phyloP scores from a whole-genome alignment of 64 coral and sea anemone genomes.

The Dendronephthya gigantea region DNA sequence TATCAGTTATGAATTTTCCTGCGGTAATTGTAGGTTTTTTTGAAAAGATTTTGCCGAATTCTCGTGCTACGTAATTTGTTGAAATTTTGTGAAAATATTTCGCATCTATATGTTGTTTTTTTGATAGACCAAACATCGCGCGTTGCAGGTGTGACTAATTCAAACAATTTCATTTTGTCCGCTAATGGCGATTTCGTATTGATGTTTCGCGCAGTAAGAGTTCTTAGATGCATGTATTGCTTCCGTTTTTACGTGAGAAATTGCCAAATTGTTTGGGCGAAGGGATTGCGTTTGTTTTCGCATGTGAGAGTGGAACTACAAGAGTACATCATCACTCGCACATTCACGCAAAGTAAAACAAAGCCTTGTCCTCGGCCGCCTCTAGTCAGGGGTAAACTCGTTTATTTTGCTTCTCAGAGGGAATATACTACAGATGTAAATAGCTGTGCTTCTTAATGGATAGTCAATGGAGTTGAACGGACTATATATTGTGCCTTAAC shows the following conservation, averaged over 20 bases:
- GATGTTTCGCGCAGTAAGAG: not conserved
- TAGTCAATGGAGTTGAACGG: not conserved
- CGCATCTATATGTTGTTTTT: not conserved
- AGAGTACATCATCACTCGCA: not conserved
- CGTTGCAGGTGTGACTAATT: not conserved
- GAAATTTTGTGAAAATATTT: not conserved
- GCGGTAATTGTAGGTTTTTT: not conserved
- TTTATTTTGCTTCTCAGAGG: not conserved
- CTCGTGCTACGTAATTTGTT: not conserved
- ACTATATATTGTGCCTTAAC: not conserved
- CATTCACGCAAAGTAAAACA: conserved; percentile 7
- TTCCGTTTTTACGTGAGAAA: not conserved
- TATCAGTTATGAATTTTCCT: not conserved
- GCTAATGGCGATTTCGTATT: not conserved
- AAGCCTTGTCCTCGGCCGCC: not conserved
- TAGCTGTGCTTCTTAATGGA: not conserved
- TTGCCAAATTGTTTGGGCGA: not conserved
- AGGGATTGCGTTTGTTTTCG: not conserved
- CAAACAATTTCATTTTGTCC: not conserved
- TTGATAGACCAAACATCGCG: not conserved
- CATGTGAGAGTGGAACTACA: not conserved
- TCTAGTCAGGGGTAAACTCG: not conserved
- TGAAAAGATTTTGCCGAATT: not conserved
- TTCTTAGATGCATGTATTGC: not conserved
- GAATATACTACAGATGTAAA: not conserved